Evolutionary conservation across 2,113 vertebrate genomes (phyloP).

Genomic region (Calyptommatus sinebrachiatus): DNA sequence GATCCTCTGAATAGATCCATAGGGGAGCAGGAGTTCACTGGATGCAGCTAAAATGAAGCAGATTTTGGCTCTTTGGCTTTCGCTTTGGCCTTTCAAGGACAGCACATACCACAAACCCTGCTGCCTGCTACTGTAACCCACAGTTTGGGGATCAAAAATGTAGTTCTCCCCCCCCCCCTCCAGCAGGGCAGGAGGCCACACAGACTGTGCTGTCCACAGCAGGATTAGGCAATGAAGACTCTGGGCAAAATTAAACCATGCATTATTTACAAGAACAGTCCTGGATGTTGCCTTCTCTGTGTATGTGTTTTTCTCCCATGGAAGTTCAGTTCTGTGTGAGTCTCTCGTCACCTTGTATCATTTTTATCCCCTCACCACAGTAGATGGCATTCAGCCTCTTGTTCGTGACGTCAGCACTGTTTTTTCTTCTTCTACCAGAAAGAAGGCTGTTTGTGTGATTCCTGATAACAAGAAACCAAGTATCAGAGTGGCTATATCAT

Average conservation of each 20-base stretch:
- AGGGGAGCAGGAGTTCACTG: slow-evolving; percentile 16
- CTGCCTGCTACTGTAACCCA: background rate
- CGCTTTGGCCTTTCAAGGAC: background rate
- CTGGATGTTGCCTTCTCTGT: background rate
- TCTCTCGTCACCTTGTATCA: background rate
- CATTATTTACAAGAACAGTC: slow-evolving; percentile 15
- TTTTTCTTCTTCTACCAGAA: background rate
- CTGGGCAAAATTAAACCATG: slow-evolving; percentile 19
- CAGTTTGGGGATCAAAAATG: background rate
- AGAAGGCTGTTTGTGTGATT: background rate
- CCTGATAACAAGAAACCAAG: background rate
- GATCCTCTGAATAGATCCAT: slow-evolving; percentile 27
- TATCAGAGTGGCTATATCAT: background rate
- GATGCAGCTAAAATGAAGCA: background rate
- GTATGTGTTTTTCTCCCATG: background rate
- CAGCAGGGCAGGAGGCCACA: background rate
- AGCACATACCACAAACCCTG: background rate
- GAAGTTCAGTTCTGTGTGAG: background rate
- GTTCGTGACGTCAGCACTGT: background rate
- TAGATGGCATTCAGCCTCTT: background rate
- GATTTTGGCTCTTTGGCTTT: background rate
- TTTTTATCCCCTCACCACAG: background rate
- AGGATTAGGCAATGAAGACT: background rate
- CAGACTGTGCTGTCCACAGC: slow-evolving; percentile 3
- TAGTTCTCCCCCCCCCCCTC: background rate